Base-by-base conservation (phyloP, 2,797 vertebrate species). In the Dryobates pubescens region DNA sequence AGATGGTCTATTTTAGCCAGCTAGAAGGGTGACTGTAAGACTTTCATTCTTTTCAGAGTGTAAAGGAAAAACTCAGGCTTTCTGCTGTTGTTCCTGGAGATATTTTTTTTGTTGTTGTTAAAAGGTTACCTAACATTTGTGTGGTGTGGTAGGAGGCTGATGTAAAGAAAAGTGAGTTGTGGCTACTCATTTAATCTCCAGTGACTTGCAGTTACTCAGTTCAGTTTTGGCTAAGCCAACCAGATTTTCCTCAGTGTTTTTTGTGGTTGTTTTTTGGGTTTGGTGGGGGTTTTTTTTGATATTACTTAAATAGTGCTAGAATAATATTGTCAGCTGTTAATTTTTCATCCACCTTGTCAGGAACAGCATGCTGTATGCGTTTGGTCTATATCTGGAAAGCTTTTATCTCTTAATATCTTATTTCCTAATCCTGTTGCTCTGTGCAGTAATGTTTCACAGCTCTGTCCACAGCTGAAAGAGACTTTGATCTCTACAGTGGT, bases 401-500 rank as follows among this genome's bases (percentile, higher is more conserved):
- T 76, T 88, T 67, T 70, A 70, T 95, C 76, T 93, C 82, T 69
- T 86, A 80, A n/a, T 73, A 79, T 82, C 85, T 84, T 43, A 8
- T 78, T 92, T 96, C 89, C 77, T 94, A 91, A 86, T 94, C 89
- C 82, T 89, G 68, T 86, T 95, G 43, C 68, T 86, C 67, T 89
- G 64, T 83, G 86, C 82, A 89, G 70, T 80, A 82, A 43, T 27
- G 7, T 89, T 88, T 89, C 32, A 36, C 88, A 89, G 85, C 57
- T 89, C 70, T 89, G 80, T 89, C 92, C 91, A 41, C 75, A 85
- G 62, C 94, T 87, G 69, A 74, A 45, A 57, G 38, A 88, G 45
- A 53, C 91, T 93, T 92, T 91, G 88, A 88, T 92, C 81, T 92
- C 36, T 59, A 4, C 63, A 2, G 3, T 81, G n/a, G 45, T 83